phyloP scores from a whole-genome alignment of 2,113 vertebrate genomes.

The Toxotes chatareus region DNA sequence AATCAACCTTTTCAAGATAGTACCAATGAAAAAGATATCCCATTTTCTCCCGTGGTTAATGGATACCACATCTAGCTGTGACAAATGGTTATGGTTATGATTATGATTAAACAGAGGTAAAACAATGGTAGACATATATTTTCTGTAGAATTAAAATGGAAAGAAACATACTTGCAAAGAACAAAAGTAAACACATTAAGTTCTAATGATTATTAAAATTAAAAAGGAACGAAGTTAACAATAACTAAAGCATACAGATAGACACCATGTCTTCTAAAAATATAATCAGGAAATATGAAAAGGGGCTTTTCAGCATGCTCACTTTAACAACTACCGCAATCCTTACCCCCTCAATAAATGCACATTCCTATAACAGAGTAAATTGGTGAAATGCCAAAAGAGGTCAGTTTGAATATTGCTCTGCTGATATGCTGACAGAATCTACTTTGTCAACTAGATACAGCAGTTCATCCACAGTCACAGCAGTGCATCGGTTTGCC shows the following conservation, averaged over 20 bases:
- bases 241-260: slow-evolving; percentile 35
- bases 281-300: neutral
- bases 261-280: neutral
- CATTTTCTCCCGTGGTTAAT: slow-evolving; percentile 24
- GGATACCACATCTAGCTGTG: slow-evolving; percentile 15
- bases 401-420: slow-evolving; percentile 44
- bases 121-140: neutral
- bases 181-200: neutral
- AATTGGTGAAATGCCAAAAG: slow-evolving; percentile 30
- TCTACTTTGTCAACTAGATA: slow-evolving; percentile 59
- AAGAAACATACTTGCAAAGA: neutral
- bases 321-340: slow-evolving; percentile 10
- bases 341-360: neutral
- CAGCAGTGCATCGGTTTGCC: slow-evolving; percentile 48
- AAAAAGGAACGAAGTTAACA: neutral
- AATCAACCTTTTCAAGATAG: slow-evolving; percentile 58
- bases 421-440: slow-evolving; percentile 60
- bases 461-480: slow-evolving; percentile 44
- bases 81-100: slow-evolving; percentile 24
- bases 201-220: slow-evolving; percentile 11
- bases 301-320: neutral
- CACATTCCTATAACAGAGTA: neutral
- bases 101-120: slow-evolving; percentile 16
- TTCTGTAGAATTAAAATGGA: slow-evolving; percentile 12
- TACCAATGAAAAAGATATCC: slow-evolving; percentile 21